phyloP scores from a whole-genome alignment of 2,888 invertebrate genomes.

The Chironomus riparius region DNA sequence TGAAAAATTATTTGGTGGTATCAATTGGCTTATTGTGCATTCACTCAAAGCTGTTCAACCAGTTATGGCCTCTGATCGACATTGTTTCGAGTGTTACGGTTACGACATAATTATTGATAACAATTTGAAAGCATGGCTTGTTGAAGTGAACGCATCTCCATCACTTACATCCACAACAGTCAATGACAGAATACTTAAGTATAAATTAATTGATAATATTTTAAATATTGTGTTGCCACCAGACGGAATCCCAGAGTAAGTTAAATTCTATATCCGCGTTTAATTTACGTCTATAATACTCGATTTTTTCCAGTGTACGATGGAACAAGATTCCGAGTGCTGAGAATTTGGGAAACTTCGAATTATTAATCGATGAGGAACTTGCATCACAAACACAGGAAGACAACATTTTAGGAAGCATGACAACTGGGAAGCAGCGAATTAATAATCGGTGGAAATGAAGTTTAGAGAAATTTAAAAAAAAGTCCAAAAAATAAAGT shows the following conservation, averaged over 20 bases:
- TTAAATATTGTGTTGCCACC: constrained; percentile 83
- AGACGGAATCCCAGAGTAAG: constrained; percentile 75
- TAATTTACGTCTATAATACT: background rate
- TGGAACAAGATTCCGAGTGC: constrained; percentile 74
- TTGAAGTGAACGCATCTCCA: constrained; percentile 91
- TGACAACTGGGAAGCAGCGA: background rate
- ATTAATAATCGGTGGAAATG: constrained; percentile 26
- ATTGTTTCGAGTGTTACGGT: constrained; percentile 74
- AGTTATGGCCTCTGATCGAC: constrained; percentile 83
- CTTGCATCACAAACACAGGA: constrained; percentile 49
- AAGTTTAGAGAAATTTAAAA: background rate
- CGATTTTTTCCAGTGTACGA: constrained; percentile 49
- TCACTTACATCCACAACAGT: constrained; percentile 90
- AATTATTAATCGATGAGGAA: constrained; percentile 76
- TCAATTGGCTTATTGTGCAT: constrained; percentile 83
- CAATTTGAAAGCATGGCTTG: constrained; percentile 86
- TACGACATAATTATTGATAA: constrained; percentile 95
- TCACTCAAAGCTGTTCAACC: constrained; percentile 87
- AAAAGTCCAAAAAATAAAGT: too few species aligned
- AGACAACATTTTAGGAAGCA: constrained; percentile 35
- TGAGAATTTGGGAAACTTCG: constrained; percentile 75
- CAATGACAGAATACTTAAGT: constrained; percentile 87
- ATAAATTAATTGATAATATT: constrained; percentile 88
- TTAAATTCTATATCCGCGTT: background rate
- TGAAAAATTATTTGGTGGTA: constrained; percentile 79